Evolutionary conservation across 2,113 vertebrate genomes (phyloP).

Genomic region (Oncorhynchus clarkii): DNA sequence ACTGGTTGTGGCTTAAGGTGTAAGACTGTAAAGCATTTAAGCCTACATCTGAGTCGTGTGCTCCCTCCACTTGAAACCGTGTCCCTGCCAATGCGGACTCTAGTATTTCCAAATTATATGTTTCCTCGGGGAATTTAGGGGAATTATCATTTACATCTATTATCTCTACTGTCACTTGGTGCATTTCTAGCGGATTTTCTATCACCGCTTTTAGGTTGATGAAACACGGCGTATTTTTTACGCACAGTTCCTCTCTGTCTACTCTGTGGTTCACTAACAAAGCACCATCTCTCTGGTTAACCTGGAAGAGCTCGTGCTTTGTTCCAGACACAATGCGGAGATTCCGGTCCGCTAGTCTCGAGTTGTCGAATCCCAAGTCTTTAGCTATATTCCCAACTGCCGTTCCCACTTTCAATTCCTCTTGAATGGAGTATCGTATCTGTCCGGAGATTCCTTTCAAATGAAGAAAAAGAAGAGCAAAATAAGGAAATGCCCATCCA

Average conservation of each 20-base stretch:
- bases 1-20: conserved; percentile 59
- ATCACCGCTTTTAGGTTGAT: conserved; percentile 35
- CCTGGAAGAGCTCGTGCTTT: conserved; percentile 50
- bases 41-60: conserved; percentile 70
- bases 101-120: conserved; percentile 44
- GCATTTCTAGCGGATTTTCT: conserved; percentile 40
- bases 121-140: conserved; percentile 29
- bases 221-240: conserved; percentile 17
- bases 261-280: conserved; percentile 55
- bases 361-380: conserved; percentile 47
- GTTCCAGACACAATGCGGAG: conserved; percentile 33
- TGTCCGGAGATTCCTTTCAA: conserved; percentile 19
- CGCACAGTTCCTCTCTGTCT: conserved; percentile 35
- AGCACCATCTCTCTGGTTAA: conserved; percentile 54
- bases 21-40: conserved; percentile 67
- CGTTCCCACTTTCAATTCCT: conserved; percentile 55
- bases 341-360: conserved; percentile 33
- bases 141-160: conserved; percentile 41
- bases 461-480: neutral
- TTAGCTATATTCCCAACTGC: conserved; percentile 54
- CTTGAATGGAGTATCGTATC: conserved; percentile 43
- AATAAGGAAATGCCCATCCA: no score
- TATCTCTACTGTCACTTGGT: conserved; percentile 34
- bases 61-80: conserved; percentile 68
- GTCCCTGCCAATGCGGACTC: conserved; percentile 56